phyloP scores from a whole-genome alignment of 2,113 vertebrate species.

The Platanista minor region DNA sequence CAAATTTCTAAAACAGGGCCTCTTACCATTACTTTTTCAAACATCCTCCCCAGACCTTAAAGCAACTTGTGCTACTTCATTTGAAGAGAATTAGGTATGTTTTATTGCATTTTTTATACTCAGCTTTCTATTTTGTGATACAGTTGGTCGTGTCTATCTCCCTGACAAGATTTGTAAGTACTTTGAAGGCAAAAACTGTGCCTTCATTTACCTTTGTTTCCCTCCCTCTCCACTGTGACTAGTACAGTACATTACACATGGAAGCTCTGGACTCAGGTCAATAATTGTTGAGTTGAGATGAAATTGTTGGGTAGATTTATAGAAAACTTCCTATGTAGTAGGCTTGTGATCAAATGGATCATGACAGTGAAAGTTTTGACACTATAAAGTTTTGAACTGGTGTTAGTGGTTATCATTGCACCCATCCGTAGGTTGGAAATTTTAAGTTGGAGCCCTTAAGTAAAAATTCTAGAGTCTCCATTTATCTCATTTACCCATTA shows the following conservation, averaged over 20 bases:
- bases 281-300: not conserved
- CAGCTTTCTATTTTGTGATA: not conserved
- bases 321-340: not conserved
- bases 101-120: not conserved
- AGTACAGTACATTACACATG: not conserved
- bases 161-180: not conserved
- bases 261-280: not conserved
- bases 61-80: not conserved
- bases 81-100: not conserved
- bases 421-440: not conserved
- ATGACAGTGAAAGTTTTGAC: not conserved
- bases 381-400: not conserved
- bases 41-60: not conserved
- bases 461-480: not conserved
- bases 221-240: not conserved
- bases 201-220: not conserved
- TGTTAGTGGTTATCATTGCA: not conserved
- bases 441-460: not conserved
- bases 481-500: not conserved
- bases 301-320: not conserved
- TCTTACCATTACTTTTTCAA: conserved; percentile 10
- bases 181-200: not conserved
- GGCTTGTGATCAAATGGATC: not conserved
- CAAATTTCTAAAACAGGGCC: not conserved
- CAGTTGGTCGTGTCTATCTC: not conserved